Base-by-base conservation (phyloP, 2,113 vertebrate genomes). In the Emberiza fucata region DNA sequence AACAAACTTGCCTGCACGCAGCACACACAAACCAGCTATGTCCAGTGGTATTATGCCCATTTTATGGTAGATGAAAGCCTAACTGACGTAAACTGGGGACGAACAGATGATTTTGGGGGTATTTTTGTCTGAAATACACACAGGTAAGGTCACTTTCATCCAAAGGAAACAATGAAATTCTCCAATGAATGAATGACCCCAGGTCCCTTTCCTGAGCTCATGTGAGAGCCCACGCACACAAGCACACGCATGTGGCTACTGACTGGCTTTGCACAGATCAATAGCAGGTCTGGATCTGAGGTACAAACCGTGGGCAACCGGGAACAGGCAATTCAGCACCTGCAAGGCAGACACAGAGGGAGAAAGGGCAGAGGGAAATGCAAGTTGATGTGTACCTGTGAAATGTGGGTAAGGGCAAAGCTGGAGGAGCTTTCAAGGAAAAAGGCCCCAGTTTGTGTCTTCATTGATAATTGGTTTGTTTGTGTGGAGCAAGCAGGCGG, bases 381-480 rank as follows among this genome's bases (percentile, higher is more conserved):
- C 31, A 59, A 19, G 56, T 8, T 23, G 44, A 20, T 22, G 13
- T 3, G 24, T 10, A 28, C 9, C 69, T 63, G 59, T 35, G 51
- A 89, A 85, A 81, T 19, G 0, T n/a, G 86, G 77, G 39, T 48
- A 66, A 93, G 90, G 48, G 68, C 86, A 91, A 94, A 93, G 97
- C 97, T 95, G 97, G 97, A 96, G 93, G 94, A 96, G 95, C 86
- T 90, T 94, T 96, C 97, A 96, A 69, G 94, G 97, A 79, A 97
- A 97, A 88, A 91, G 92, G 87, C 82, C 77, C 90, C 95, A 94
- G 96, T 98, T 97, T 97, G 96, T 97, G 92, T 96, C 97, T 63
- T 51, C 85, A 63, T 85, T 50, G 53, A 59, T 98, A 98, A 98
- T 97, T 98, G 97, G 97, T 97, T 97, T 97, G 97, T 98, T 98